Percentiles rank a stretch among this genome's conserved stretches.
phyloP scores from a whole-genome alignment of 2,888 invertebrate species.

The Anaspis maculata region DNA sequence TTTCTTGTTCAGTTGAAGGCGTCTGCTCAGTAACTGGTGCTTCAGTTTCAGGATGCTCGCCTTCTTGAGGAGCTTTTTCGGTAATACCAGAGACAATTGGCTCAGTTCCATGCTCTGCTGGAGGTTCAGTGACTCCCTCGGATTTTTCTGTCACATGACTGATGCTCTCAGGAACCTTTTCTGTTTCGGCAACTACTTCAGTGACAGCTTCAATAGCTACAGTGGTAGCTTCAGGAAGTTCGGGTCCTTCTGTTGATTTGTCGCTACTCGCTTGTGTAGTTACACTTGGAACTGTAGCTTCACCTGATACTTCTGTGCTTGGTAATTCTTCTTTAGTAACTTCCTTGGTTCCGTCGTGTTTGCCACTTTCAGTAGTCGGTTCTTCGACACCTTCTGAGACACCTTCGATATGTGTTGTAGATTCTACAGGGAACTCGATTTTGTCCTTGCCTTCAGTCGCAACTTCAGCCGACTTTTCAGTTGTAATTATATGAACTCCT shows the following conservation, averaged over 20 bases:
- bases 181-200: neutral
- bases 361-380: conserved; percentile 4
- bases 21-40: conserved; percentile 4
- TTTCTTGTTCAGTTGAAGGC: conserved; percentile 4
- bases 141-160: neutral
- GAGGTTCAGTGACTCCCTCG: neutral
- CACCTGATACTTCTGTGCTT: neutral
- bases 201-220: neutral
- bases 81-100: conserved; percentile 3
- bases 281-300: conserved; percentile 7
- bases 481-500: neutral
- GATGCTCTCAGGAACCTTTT: neutral
- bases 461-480: conserved; percentile 1
- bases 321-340: neutral
- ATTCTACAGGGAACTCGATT: too few relatives aligned
- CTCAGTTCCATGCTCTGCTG: conserved; percentile 2
- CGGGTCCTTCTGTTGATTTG: neutral
- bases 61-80: conserved; percentile 3
- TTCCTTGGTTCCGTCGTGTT: conserved; percentile 11
- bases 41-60: conserved; percentile 12
- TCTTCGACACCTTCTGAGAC: conserved; percentile 2
- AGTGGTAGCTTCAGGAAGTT: conserved; percentile 9
- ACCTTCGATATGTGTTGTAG: too few relatives aligned
- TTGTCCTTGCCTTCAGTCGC: too few relatives aligned
- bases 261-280: neutral